Percentiles rank a stretch among this genome's conserved stretches.
phyloP scores from a whole-genome alignment of 2,888 invertebrate species.

The Iselma pallidipennis region DNA sequence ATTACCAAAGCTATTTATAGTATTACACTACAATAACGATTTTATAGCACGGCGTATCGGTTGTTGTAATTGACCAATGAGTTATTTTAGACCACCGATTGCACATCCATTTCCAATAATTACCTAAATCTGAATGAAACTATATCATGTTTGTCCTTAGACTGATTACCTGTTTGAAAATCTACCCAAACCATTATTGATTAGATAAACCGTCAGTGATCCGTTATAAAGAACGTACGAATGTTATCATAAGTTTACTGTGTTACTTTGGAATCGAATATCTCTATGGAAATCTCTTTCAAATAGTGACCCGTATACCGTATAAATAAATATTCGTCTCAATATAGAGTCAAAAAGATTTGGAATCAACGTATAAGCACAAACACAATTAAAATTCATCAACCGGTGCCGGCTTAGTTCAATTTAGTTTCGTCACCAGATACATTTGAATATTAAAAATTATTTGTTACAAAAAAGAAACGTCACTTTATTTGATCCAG shows the following conservation, averaged over 20 bases:
- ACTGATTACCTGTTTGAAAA: not conserved
- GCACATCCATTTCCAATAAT: not conserved
- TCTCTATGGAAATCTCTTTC: too few relatives aligned
- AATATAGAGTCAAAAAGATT: not conserved
- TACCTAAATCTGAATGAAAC: not conserved
- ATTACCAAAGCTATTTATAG: not conserved
- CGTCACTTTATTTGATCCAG: constrained; percentile 27
- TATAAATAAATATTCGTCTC: not conserved
- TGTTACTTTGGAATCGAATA: not conserved
- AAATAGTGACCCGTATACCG: not conserved
- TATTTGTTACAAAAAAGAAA: not conserved
- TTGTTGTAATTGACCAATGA: not conserved
- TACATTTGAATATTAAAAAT: not conserved
- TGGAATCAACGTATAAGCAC: too few relatives aligned
- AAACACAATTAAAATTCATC: not conserved
- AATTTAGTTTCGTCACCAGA: constrained; percentile 20
- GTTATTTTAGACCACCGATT: not conserved
- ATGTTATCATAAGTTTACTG: not conserved
- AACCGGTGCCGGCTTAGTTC: constrained; percentile 29
- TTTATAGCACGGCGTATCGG: not conserved
- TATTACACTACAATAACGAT: too few relatives aligned
- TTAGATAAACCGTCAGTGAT: not conserved
- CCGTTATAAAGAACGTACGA: not conserved
- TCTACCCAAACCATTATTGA: not conserved
- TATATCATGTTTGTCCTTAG: not conserved